Evolutionary conservation across 2,888 invertebrate genomes (phyloP), one percentile per base, ranked within the genome.

Genomic region (Hoplodrina blanda): DNA sequence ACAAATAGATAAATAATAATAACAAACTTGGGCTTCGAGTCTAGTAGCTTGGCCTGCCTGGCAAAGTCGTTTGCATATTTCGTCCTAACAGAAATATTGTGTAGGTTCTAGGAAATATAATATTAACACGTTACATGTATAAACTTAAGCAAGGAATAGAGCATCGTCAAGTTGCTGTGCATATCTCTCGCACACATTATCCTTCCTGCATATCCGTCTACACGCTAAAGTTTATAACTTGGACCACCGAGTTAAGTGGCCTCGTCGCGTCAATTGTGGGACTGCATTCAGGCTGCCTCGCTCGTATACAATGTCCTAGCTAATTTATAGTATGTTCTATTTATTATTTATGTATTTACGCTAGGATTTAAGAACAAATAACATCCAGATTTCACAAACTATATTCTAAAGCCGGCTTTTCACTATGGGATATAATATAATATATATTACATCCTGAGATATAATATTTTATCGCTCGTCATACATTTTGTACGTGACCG

Each of bases 181-280:
- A 71, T 53, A 54, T 63, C 41, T 52, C 59, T 67, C 20, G 15
- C 67, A 41, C 60, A 66, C 61, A 68, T 67, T 67, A 68, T 55
- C n/a, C 55, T 13, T 19, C 55, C 20, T 64, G 66, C 46, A n/a
- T n/a, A n/a, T n/a, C n/a, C n/a, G 25, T 69, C 11, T 25, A 59
- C 5, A 4, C 70, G 59, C 73, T 46, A n/a, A 15, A 37, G 55
- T 37, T 46, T 56, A 46, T 49, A 56, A 61, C 65, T 76, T 81
- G 53, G 60, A 30, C 77, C 63, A 56, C 19, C 11, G 15, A 54
- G 57, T 66, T 68, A 60, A 82, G 81, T 83, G 72, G 77, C 69
- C 67, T 83, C 73, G 59, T 81, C 60, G 46, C 76, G 73, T 62
- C 59, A 61, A 65, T 59, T 77, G 72, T 46, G 71, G 61, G 61